Evolutionary conservation across 2,888 invertebrate species (phyloP).

Genomic region (Agrochola circellaris): DNA sequence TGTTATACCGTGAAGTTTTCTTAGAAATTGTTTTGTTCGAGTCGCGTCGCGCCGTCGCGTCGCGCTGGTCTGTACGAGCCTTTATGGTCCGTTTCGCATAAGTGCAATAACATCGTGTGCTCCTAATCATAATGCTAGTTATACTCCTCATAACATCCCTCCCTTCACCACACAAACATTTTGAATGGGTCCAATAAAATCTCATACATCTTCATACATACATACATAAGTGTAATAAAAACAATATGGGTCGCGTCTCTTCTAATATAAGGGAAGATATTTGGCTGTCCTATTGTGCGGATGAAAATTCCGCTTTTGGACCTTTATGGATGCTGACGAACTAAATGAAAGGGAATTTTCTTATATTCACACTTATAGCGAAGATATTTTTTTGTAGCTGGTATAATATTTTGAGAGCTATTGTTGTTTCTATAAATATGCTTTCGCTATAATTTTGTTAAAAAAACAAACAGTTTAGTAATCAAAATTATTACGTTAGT

Average conservation of each 20-base stretch:
- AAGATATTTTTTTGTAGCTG: background rate
- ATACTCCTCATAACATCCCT: background rate
- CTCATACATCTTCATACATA: conserved; percentile 38
- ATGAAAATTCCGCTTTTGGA: conserved; percentile 57
- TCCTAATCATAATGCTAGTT: conserved; percentile 16
- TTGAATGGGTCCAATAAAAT: conserved; percentile 43
- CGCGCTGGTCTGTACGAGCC: too few relatives aligned
- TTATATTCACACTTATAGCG: conserved; percentile 17
- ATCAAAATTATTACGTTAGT: too few relatives aligned
- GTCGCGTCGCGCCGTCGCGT: too few relatives aligned
- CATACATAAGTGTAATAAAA: conserved; percentile 48
- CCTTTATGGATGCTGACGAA: conserved; percentile 42
- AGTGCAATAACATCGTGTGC: background rate
- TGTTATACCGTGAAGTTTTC: too few relatives aligned
- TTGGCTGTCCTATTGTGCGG: conserved; percentile 47
- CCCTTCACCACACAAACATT: conserved; percentile 11
- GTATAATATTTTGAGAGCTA: background rate
- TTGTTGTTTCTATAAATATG: background rate
- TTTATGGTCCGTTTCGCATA: background rate
- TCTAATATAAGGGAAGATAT: conserved; percentile 67
- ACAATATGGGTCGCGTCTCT: conserved; percentile 66
- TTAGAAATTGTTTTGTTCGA: too few relatives aligned
- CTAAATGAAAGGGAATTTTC: conserved; percentile 30
- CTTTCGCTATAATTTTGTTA: background rate
- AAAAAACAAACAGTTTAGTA: background rate